These are phyloP conservation scores for Perodicticus potto DNA, from an alignment of 2,797 vertebrate species.

Conservation along the genomic window DNA sequence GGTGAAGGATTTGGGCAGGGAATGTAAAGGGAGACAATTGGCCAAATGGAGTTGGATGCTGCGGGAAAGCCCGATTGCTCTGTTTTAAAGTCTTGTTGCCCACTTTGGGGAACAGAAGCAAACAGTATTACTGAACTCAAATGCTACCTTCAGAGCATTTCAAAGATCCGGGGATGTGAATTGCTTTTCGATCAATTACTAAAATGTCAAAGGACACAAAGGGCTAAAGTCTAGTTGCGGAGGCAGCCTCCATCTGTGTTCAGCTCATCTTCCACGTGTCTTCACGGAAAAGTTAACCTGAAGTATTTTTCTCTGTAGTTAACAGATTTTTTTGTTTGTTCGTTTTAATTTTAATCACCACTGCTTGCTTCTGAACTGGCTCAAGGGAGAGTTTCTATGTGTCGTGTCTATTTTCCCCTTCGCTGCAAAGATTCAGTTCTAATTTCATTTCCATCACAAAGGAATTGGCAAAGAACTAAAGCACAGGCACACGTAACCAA, in stretches of 20 bases:
- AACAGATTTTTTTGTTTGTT: background rate
- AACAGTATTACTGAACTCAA: background rate
- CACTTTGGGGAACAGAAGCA: slow-evolving; percentile 33
- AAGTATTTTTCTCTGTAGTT: background rate
- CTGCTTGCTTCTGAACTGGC: slow-evolving; percentile 70
- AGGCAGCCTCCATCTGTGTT: background rate
- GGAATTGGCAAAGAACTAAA: slow-evolving; percentile 78
- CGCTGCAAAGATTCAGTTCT: slow-evolving; percentile 67
- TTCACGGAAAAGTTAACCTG: background rate
- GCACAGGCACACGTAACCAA: slow-evolving; percentile 71
- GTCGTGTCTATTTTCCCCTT: slow-evolving; percentile 77
- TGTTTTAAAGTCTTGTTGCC: slow-evolving; percentile 66
- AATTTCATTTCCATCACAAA: slow-evolving; percentile 83
- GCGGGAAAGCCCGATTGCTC: slow-evolving; percentile 59
- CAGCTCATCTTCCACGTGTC: background rate
- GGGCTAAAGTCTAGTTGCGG: background rate
- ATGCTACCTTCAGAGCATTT: slow-evolving; percentile 47
- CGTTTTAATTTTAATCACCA: background rate
- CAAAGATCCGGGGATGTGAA: background rate
- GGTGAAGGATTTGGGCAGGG: slow-evolving; percentile 81
- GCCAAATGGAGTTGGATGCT: slow-evolving; percentile 68
- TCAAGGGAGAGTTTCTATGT: slow-evolving; percentile 69
- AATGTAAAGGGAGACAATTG: slow-evolving; percentile 81
- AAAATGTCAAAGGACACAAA: background rate
- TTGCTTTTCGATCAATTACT: slow-evolving; percentile 50